Base-by-base conservation (phyloP, 92 coral and sea anemone genomes). In the Siderastrea siderea region DNA sequence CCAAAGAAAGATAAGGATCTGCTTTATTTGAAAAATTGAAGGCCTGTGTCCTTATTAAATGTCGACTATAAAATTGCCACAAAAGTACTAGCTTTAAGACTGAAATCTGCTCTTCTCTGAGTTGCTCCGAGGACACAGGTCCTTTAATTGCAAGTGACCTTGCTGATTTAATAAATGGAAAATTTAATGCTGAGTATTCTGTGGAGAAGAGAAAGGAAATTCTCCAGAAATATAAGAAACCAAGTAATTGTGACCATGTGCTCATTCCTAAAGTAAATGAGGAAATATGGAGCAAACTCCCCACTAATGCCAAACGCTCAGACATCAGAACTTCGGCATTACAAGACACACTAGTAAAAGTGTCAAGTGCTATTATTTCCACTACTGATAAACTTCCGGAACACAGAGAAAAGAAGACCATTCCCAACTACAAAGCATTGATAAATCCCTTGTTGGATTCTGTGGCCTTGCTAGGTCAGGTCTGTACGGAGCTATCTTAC, bases 341-440 rank as follows among this genome's bases (percentile, higher is more conserved):
- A 64, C 68, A 64, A 59, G 64, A 59, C 64, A 2, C 68, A 5
- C 44, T 59, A 7, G 66, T 61, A 14, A 14, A 16, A 61, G 66
- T 16, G 26, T 13, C 66, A 61, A 61, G 19, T 12, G 38, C 38
- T 26, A 26, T 26, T 26, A 26, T 26, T 26, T 26, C 0, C 38
- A 26, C 38, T 26, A 26, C 69, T n/a, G 78, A 70, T 65, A 73
- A 73, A 47, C 68, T 38, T 62, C 46, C 75, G 52, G 80, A 83
- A 16, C 68, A 75, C 80, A 67, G 91, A 59, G 89, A 80, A 81
- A 87, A 87, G 68, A 87, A 70, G 54, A 82, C 80, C 38, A 86
- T 75, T 63, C 90, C 86, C 11, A 58, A 46, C 45, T 78, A 86
- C 77, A 86, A 62, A 86, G 62, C 50, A 48, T 46, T 78, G 59